A percentile compares a stretch with the other conserved stretches of the same genome.
Evolutionary conservation across 2,888 invertebrate genomes (phyloP).

Genomic region (Plemyria rubiginata): DNA sequence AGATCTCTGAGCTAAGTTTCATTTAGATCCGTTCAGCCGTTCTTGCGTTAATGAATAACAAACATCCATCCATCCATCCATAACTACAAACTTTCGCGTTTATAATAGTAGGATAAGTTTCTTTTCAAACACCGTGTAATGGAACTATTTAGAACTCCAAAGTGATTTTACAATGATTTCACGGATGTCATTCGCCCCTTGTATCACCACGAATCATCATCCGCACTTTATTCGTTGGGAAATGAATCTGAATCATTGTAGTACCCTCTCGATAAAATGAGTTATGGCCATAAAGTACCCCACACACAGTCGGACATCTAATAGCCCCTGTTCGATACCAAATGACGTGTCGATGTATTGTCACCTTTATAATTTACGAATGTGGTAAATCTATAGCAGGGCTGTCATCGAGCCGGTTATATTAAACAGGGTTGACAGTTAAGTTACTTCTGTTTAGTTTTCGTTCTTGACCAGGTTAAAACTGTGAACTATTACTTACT

Average conservation of each 20-base stretch:
- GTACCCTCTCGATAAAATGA: constrained; percentile 74
- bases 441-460: no score
- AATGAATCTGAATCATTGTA: constrained; percentile 69
- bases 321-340: constrained; percentile 70
- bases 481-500: no score
- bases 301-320: constrained; percentile 57
- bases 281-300: constrained; percentile 64
- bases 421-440: constrained; percentile 23
- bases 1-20: no score
- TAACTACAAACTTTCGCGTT: no score
- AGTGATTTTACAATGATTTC: constrained; percentile 65
- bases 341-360: constrained; percentile 79
- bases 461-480: no score
- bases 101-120: no score
- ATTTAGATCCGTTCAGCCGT: no score
- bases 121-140: constrained; percentile 28
- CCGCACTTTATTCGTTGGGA: constrained; percentile 64
- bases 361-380: constrained; percentile 77
- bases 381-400: constrained; percentile 57
- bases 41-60: no score
- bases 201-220: constrained; percentile 51
- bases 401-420: constrained; percentile 36
- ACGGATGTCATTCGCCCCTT: constrained; percentile 57
- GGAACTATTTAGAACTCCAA: constrained; percentile 49
- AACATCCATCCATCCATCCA: no score